phyloP scores from a whole-genome alignment of 2,113 vertebrate genomes.

The Varanus komodoensis region DNA sequence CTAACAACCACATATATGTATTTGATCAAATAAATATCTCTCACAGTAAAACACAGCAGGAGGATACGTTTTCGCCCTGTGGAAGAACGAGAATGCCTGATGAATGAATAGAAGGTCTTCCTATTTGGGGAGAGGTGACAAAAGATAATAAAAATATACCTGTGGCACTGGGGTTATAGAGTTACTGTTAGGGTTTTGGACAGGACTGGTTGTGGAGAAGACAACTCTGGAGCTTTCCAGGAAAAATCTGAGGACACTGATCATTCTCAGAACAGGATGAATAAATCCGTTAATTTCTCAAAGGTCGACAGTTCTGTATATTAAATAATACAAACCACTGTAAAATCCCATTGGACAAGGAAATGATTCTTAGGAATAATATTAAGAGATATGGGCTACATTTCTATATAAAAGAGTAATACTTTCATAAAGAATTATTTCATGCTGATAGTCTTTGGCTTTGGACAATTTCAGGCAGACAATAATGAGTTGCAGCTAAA shows the following conservation, averaged over 20 bases:
- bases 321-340: slow-evolving; percentile 30
- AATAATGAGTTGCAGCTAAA: slow-evolving; percentile 29
- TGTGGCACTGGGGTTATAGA: not conserved
- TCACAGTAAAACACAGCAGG: not conserved
- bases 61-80: not conserved
- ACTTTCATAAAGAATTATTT: slow-evolving; percentile 34
- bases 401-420: not conserved
- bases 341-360: slow-evolving; percentile 37
- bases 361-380: slow-evolving; percentile 30
- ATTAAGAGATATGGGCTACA: not conserved
- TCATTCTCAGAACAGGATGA: not conserved
- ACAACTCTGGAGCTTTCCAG: not conserved
- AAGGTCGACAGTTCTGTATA: slow-evolving; percentile 11
- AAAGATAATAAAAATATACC: not conserved
- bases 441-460: not conserved
- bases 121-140: not conserved
- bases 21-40: too few species aligned
- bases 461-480: slow-evolving; percentile 36
- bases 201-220: not conserved
- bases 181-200: not conserved
- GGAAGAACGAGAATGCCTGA: not conserved
- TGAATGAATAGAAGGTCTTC: not conserved
- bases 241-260: not conserved
- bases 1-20: not conserved
- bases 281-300: not conserved